Evolutionary conservation across 2,797 vertebrate species (phyloP), one percentile per base, ranked within the genome.

Genomic region (Syndactyla subalaris): DNA sequence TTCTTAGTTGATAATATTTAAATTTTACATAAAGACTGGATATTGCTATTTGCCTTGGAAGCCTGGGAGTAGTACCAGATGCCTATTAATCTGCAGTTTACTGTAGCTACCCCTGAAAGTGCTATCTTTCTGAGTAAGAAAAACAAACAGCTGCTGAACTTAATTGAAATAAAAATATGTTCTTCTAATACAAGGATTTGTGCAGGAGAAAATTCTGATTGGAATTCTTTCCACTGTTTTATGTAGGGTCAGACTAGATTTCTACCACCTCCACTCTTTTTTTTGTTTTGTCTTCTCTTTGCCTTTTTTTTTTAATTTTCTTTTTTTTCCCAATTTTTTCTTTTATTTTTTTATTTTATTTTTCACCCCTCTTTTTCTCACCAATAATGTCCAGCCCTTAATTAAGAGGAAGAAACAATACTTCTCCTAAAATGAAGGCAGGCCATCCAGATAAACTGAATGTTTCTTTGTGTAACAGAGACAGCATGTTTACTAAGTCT

Each of bases 31-130:
- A 54, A 59, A 90, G 55, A 88, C 36, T 51, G 58, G 49, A 39
- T 83, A 46, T 52, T 86, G 19, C 12, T 78, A 27, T 93, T 86
- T 90, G 48, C 32, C 71, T 79, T 92, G 63, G 57, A 88, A 87
- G 80, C 65, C 29, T 91, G 94, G 58, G 86, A 96, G 89, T 32
- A 77, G 23, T 29, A 93, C 61, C 88, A 92, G 76, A 58, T 95
- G 91, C 38, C 14, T 62, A 34, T 85, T 94, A 88, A 76, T 59
- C 72, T 48, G 7, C 67, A 32, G 51, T 1, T 77, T 70, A 45
- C 39, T 61, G 22, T 85, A 85, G 68, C 67, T 84, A 41, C 24
- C 32, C n/a, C 78, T 93, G 76, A 68, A 88, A 84, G 41, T 73
- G 45, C 81, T 92, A 62, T 94, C 62, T 94, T 90, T 89, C 61